phyloP scores from a whole-genome alignment of 1,140 invertebrate genomes.

The Neocloeon triangulifer region DNA sequence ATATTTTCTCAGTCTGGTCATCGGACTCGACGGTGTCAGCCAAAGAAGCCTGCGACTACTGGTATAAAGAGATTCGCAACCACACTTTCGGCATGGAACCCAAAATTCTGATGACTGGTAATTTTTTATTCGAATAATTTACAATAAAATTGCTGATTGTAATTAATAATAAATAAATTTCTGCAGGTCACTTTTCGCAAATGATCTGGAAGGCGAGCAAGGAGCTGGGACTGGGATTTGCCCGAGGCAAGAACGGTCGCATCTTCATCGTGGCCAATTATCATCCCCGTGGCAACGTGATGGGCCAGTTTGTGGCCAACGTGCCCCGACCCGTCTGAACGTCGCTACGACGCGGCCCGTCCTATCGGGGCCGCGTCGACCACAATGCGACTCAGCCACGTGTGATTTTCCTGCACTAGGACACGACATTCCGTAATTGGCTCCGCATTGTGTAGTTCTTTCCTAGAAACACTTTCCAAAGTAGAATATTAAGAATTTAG shows the following conservation, averaged over 20 bases:
- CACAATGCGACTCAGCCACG: no score
- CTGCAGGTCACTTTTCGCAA: conserved; percentile 43
- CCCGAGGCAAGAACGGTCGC: conserved; percentile 29
- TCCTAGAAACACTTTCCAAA: no score
- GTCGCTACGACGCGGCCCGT: no score
- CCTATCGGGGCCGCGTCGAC: no score
- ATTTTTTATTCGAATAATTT: no score
- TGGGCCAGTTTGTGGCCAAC: conserved; percentile 45
- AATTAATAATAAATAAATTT: background rate
- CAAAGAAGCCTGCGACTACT: conserved; percentile 16
- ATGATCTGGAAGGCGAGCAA: conserved; percentile 48
- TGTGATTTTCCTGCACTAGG: no score
- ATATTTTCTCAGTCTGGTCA: conserved; percentile 15
- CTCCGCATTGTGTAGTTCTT: no score
- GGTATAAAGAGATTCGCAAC: conserved; percentile 17
- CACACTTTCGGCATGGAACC: conserved; percentile 15
- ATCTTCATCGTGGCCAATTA: conserved; percentile 55
- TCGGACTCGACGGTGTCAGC: conserved; percentile 12
- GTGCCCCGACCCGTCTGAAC: no score
- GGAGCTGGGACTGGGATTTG: conserved; percentile 50
- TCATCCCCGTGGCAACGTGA: conserved; percentile 56
- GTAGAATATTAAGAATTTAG: no score
- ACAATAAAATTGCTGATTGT: no score
- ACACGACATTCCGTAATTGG: no score
- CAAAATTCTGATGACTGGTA: conserved; percentile 12